Base-by-base conservation (phyloP, 2,113 vertebrate genomes). In the Mastomys natalensis region DNA sequence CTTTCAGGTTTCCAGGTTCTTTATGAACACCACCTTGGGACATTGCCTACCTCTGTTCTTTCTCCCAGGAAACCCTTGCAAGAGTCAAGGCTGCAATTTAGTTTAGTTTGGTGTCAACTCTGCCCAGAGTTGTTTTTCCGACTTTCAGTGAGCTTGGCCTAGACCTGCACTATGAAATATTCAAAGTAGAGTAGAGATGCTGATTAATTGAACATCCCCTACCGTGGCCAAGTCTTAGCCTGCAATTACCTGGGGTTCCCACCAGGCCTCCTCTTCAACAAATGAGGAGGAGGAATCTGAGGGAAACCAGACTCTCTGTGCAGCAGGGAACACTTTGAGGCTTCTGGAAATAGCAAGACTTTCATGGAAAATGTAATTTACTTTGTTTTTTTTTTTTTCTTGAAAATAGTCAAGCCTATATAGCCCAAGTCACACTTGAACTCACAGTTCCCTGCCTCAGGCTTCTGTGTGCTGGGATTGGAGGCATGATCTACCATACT, bases 91-190 rank as follows among this genome's bases (percentile, higher is more conserved):
- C 96, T 85, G 58, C 96, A 96, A 92, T 82, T 74, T 88, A 90
- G 64, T 90, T 96, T 97, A 93, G 95, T 92, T 93, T 96, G 97
- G 92, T 58, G 88, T 37, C 53, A 90, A 95, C 96, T 97, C 95
- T 96, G 68, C 70, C 87, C 95, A 93, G 97, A 93, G 78, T 12
- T 77, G 68, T 89, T 76, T 77, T 43, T 3, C 29, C 8, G 92
- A 98, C 95, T 97, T 97, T 97, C 96, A 87, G 17, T 93, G 89
- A 87, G 68, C 92, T 98, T 95, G 88, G 97, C 97, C 97, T 92
- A 95, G 95, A 93, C 73, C 77, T 96, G 95, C 62, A 93, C 87
- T 93, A 78, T 40, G 91, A 97, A 93, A 97, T 97, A 97, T 98
- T 98, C 96, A 98, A 95, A 87, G 62, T 24, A 74, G 95, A 89